phyloP scores from a whole-genome alignment of 92 coral and sea anemone species.

The Phenganax stokvisi region DNA sequence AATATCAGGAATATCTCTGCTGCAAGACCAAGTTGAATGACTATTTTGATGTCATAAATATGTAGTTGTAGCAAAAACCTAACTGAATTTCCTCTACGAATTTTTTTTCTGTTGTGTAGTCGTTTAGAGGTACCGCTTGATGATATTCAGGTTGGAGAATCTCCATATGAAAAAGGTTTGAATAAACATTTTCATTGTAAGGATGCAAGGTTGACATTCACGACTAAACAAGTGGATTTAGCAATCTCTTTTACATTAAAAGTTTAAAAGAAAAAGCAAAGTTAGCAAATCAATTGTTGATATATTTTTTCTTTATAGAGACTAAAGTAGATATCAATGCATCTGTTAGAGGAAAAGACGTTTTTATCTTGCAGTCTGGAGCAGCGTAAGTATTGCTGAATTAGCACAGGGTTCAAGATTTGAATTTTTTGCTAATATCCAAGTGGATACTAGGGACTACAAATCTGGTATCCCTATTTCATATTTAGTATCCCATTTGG shows the following conservation, averaged over 20 bases:
- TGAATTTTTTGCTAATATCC: background rate
- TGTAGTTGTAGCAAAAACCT: too few species aligned
- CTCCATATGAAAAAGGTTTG: slow-evolving; percentile 68
- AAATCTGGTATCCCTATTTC: too few species aligned
- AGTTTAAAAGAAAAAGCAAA: too few species aligned
- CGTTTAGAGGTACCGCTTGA: slow-evolving; percentile 80
- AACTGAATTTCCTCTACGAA: background rate
- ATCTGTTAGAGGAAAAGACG: slow-evolving; percentile 89
- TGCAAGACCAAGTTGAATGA: too few species aligned
- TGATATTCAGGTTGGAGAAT: slow-evolving; percentile 62
- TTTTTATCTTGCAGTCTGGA: slow-evolving; percentile 94
- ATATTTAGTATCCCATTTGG: too few species aligned
- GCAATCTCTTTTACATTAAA: too few species aligned
- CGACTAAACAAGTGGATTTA: too few species aligned
- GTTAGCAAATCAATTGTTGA: background rate
- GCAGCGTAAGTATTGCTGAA: slow-evolving; percentile 62
- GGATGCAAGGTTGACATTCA: background rate
- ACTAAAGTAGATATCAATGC: slow-evolving; percentile 74
- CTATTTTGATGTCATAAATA: too few species aligned
- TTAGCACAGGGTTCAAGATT: background rate
- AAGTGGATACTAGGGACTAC: too few species aligned
- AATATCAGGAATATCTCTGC: too few species aligned
- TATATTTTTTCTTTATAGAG: slow-evolving; percentile 43
- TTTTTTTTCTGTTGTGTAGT: slow-evolving; percentile 33
- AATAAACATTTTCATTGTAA: background rate